Evolutionary conservation across 1,140 invertebrate genomes (phyloP).

Genomic region (Zophobas atratus): DNA sequence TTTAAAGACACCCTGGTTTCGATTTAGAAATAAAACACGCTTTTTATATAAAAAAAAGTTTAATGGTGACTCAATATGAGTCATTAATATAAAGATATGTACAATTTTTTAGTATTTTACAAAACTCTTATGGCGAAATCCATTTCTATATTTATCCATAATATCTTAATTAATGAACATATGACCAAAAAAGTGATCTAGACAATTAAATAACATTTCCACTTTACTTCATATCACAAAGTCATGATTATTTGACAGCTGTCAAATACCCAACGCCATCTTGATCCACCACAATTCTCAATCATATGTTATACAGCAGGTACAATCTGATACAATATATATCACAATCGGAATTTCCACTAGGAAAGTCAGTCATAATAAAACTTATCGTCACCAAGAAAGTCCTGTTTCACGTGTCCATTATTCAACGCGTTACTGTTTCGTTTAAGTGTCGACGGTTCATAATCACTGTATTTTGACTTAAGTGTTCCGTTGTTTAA

Average conservation of each 20-base stretch:
- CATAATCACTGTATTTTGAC: slow-evolving; percentile 82
- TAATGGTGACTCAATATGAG: slow-evolving; percentile 54
- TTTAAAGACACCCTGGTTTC: not conserved
- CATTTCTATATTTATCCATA: too few species aligned
- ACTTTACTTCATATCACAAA: too few species aligned
- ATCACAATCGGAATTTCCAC: slow-evolving; percentile 32
- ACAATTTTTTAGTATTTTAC: slow-evolving; percentile 43
- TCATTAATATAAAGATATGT: slow-evolving; percentile 20
- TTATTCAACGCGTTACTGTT: slow-evolving; percentile 79
- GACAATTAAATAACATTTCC: too few species aligned
- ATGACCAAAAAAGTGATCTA: too few species aligned
- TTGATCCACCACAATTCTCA: too few species aligned
- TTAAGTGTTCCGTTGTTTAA: slow-evolving; percentile 73
- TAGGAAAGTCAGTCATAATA: slow-evolving; percentile 61
- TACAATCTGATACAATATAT: slow-evolving; percentile 35
- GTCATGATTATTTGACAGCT: too few species aligned
- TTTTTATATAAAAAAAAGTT: slow-evolving; percentile 11
- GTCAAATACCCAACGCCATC: too few species aligned
- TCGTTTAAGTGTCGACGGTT: slow-evolving; percentile 83
- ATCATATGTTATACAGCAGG: not conserved
- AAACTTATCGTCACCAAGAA: slow-evolving; percentile 61
- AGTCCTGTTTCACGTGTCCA: slow-evolving; percentile 60
- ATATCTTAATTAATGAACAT: too few species aligned
- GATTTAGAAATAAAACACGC: slow-evolving; percentile 14
- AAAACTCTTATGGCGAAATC: slow-evolving; percentile 17